A percentile compares a stretch with the other conserved stretches of the same genome.
Conservation (phyloP, 2,888 invertebrate species). For the Thecocarcelia acutangulata region DNA sequence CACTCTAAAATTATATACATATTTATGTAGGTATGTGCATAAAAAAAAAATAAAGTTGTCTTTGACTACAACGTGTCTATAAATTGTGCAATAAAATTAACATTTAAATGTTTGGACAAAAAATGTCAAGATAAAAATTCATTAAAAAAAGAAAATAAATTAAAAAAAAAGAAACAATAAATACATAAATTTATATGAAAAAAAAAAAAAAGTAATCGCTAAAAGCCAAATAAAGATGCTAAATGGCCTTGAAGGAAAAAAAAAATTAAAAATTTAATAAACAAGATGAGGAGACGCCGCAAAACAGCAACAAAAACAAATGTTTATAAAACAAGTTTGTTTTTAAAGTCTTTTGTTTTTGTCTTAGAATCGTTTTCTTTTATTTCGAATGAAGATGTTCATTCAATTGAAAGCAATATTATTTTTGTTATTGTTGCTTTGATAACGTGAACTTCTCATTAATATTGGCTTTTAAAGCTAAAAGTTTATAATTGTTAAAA, state of each 20-base stretch:
- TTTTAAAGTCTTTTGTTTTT: constrained; percentile 53
- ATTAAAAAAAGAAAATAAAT: constrained; percentile 13
- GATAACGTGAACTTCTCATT: background rate
- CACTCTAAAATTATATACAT: background rate
- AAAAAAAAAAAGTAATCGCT: constrained; percentile 5
- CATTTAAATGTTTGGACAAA: constrained; percentile 57
- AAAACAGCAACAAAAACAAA: background rate
- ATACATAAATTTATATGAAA: background rate
- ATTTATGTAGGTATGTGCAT: background rate
- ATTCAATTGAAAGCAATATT: background rate
- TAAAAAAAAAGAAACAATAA: background rate
- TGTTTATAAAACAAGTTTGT: constrained; percentile 41
- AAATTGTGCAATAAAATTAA: constrained; percentile 66
- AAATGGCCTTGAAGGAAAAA: constrained; percentile 59
- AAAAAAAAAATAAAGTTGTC: background rate
- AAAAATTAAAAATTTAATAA: background rate
- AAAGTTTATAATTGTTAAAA: too few relatives aligned
- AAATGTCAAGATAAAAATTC: background rate
- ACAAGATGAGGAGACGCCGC: constrained; percentile 7
- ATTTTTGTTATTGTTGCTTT: constrained; percentile 7
- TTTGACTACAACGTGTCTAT: constrained; percentile 63
- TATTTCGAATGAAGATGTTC: background rate
- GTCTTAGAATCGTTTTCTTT: constrained; percentile 11
- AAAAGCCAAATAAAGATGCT: constrained; percentile 50
- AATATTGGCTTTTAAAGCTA: too few relatives aligned